phyloP scores from a whole-genome alignment of 2,797 vertebrate species.

The Amphiprion clarkii region DNA sequence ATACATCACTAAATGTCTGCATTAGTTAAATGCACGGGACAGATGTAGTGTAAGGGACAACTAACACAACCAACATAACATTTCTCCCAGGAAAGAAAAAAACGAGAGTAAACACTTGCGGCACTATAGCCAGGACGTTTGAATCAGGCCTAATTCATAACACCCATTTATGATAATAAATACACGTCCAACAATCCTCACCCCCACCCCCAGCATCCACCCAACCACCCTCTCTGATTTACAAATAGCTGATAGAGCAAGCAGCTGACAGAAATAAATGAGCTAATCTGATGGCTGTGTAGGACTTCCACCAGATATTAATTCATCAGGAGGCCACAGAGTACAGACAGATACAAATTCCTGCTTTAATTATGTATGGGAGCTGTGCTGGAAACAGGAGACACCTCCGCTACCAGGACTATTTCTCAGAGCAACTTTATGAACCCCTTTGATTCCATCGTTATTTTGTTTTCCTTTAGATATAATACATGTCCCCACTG shows the following conservation, averaged over 20 bases:
- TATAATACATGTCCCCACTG: conserved; percentile 67
- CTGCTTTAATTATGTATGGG: conserved; percentile 87
- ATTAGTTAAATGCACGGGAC: not conserved
- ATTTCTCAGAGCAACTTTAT: conserved; percentile 82
- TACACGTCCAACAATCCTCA: conserved; percentile 79
- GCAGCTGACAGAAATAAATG: conserved; percentile 87
- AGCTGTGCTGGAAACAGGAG: conserved; percentile 75
- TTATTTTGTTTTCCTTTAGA: conserved; percentile 80
- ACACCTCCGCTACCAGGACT: conserved; percentile 74
- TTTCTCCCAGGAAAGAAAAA: conserved; percentile 56
- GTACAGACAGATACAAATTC: conserved; percentile 88
- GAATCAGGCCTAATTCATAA: conserved; percentile 83
- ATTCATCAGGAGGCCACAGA: conserved; percentile 86
- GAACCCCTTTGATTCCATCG: conserved; percentile 77
- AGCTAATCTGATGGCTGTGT: conserved; percentile 86
- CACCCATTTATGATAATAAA: conserved; percentile 85
- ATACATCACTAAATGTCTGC: not conserved
- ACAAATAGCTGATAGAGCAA: conserved; percentile 87
- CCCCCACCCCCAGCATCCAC: conserved; percentile 31
- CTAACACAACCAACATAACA: conserved; percentile 55
- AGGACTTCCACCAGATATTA: conserved; percentile 86
- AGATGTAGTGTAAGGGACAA: conserved; percentile 18
- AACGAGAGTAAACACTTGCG: conserved; percentile 73
- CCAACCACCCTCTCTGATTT: conserved; percentile 78
- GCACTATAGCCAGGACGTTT: conserved; percentile 73